phyloP scores from a whole-genome alignment of 2,888 invertebrate genomes.

The Parochlus steinenii region DNA sequence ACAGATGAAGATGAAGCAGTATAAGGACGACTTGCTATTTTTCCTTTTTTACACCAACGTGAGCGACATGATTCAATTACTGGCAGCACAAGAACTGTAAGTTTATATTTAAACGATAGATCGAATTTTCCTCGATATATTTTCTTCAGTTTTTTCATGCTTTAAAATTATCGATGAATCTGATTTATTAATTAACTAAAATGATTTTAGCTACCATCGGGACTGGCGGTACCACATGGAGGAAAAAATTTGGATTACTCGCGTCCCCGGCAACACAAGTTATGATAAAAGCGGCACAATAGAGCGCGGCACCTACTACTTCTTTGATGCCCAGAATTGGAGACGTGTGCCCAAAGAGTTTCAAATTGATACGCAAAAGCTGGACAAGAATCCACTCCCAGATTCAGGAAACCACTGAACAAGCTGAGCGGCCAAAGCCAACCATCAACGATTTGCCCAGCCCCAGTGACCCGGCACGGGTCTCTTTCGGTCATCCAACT shows the following conservation, averaged over 20 bases:
- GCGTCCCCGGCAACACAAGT: slow-evolving; percentile 87
- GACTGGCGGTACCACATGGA: slow-evolving; percentile 99
- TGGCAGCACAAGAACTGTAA: slow-evolving; percentile 94
- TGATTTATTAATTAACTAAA: too few species aligned
- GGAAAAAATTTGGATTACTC: slow-evolving; percentile 97
- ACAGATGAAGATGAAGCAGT: slow-evolving; percentile 87
- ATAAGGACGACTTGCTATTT: slow-evolving; percentile 97
- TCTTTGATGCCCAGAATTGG: slow-evolving; percentile 99
- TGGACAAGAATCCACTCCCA: slow-evolving; percentile 54
- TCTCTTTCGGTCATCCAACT: slow-evolving; percentile 10
- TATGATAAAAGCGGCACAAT: slow-evolving; percentile 90
- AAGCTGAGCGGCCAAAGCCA: too few species aligned
- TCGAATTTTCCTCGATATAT: background rate
- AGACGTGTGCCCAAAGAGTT: slow-evolving; percentile 98
- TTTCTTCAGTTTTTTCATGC: background rate
- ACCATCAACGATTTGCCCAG: slow-evolving; percentile 41
- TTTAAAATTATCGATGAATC: background rate
- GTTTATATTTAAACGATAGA: slow-evolving; percentile 24
- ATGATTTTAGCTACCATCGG: slow-evolving; percentile 70
- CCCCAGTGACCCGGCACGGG: slow-evolving; percentile 6
- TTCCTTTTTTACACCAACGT: slow-evolving; percentile 99
- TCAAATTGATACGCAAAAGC: slow-evolving; percentile 95
- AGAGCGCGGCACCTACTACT: slow-evolving; percentile 98
- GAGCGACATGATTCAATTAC: slow-evolving; percentile 93
- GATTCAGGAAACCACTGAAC: slow-evolving; percentile 70